phyloP scores from a whole-genome alignment of 1,140 invertebrate species.

The Helicorthomorpha holstii region DNA sequence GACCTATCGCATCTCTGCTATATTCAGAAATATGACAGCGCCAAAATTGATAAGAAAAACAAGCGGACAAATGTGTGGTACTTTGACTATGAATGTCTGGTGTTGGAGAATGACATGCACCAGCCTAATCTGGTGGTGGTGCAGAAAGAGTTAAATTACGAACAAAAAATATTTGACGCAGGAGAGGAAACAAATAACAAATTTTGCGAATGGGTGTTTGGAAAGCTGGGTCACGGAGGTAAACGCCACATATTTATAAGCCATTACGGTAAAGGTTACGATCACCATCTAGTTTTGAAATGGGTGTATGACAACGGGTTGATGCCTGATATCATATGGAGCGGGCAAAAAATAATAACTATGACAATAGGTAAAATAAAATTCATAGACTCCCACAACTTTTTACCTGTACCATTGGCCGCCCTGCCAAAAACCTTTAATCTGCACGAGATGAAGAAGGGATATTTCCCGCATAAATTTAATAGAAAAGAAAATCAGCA shows the following conservation, averaged over 20 bases:
- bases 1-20: neutral
- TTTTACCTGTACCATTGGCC: too few species aligned
- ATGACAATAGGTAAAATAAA: neutral
- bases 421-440: constrained; percentile 5
- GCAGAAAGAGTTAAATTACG: neutral
- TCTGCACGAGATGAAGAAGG: neutral
- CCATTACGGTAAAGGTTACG: constrained; percentile 7
- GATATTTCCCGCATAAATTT: constrained; percentile 8
- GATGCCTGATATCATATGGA: neutral
- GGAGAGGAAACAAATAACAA: neutral
- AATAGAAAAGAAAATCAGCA: constrained; percentile 7
- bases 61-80: neutral
- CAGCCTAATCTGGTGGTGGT: too few species aligned
- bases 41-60: neutral
- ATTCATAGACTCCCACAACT: too few species aligned
- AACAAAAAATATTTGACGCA: neutral
- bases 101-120: too few species aligned
- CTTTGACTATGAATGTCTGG: too few species aligned
- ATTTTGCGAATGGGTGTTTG: neutral
- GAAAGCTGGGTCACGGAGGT: neutral
- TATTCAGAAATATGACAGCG: neutral
- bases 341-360: neutral
- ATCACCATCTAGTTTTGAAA: too few species aligned
- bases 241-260: neutral
- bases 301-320: neutral